Conservation (phyloP, 1,140 invertebrate species). For the Drosophila grimshawi region DNA sequence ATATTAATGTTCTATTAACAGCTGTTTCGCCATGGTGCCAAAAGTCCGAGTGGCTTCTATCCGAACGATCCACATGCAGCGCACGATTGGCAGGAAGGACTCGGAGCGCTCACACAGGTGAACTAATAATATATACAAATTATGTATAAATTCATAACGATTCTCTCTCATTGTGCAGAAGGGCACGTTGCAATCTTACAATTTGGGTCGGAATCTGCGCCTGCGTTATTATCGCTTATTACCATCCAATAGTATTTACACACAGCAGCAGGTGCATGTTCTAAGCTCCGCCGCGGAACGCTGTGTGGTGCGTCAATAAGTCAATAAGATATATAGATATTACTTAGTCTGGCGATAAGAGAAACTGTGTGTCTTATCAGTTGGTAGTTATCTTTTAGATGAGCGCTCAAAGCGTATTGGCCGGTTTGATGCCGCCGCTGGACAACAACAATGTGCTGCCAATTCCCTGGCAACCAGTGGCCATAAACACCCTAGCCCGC, state of each 20-base stretch:
- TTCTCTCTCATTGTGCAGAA: slow-evolving; percentile 85
- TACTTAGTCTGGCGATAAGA: slow-evolving; percentile 38
- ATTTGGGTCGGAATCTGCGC: slow-evolving; percentile 90
- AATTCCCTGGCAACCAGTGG: slow-evolving; percentile 94
- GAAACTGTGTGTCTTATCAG: slow-evolving; percentile 68
- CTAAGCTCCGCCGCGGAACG: slow-evolving; percentile 92
- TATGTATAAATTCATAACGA: background rate
- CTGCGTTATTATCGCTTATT: slow-evolving; percentile 88
- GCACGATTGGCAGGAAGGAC: slow-evolving; percentile 88
- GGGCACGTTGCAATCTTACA: slow-evolving; percentile 91
- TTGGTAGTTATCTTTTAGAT: slow-evolving; percentile 86
- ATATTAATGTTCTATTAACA: slow-evolving; percentile 54
- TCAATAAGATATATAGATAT: slow-evolving; percentile 11
- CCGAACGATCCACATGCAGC: slow-evolving; percentile 88
- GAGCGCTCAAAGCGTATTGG: slow-evolving; percentile 92
- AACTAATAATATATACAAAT: slow-evolving; percentile 13
- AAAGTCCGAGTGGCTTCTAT: slow-evolving; percentile 88
- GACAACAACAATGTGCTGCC: slow-evolving; percentile 89
- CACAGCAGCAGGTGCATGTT: slow-evolving; percentile 88
- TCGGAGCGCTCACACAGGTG: slow-evolving; percentile 89
- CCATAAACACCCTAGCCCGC: slow-evolving; percentile 90
- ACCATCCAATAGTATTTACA: slow-evolving; percentile 87
- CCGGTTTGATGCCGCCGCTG: slow-evolving; percentile 92
- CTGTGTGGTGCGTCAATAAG: slow-evolving; percentile 86
- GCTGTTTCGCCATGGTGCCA: slow-evolving; percentile 91